Evolutionary conservation across 2,113 vertebrate species (phyloP).

Genomic region (Rhineura floridana): DNA sequence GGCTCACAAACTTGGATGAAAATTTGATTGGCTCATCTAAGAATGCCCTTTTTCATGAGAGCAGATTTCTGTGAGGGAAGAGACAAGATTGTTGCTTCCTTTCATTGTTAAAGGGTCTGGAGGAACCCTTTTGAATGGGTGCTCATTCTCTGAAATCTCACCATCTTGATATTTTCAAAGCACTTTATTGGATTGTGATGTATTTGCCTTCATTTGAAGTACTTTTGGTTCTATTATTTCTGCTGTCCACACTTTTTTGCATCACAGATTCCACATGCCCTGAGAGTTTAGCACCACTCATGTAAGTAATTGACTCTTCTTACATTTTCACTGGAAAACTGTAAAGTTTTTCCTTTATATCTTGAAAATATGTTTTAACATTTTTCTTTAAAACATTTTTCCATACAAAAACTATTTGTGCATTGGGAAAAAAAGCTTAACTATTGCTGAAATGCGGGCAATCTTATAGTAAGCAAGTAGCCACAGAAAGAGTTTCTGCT

Average conservation of each 20-base stretch:
- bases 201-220: slow-evolving; percentile 75
- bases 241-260: neutral
- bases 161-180: slow-evolving; percentile 64
- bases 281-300: neutral
- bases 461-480: neutral
- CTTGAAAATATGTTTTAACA: neutral
- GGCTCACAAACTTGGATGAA: neutral
- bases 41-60: neutral
- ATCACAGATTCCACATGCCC: neutral
- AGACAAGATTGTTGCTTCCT: neutral
- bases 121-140: slow-evolving; percentile 49
- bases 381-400: slow-evolving; percentile 2
- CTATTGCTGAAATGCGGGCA: neutral
- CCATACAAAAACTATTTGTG: neutral
- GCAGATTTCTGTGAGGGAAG: neutral
- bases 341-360: neutral
- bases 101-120: slow-evolving; percentile 15
- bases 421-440: neutral
- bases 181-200: slow-evolving; percentile 79
- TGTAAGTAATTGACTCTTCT: neutral
- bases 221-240: slow-evolving; percentile 65
- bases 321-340: neutral
- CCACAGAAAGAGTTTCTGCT: neutral
- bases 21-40: neutral
- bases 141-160: slow-evolving; percentile 51